A percentile compares a stretch with the other conserved stretches of the same genome.
phyloP scores from a whole-genome alignment of 2,888 invertebrate species.

The Melanophora roralis region DNA sequence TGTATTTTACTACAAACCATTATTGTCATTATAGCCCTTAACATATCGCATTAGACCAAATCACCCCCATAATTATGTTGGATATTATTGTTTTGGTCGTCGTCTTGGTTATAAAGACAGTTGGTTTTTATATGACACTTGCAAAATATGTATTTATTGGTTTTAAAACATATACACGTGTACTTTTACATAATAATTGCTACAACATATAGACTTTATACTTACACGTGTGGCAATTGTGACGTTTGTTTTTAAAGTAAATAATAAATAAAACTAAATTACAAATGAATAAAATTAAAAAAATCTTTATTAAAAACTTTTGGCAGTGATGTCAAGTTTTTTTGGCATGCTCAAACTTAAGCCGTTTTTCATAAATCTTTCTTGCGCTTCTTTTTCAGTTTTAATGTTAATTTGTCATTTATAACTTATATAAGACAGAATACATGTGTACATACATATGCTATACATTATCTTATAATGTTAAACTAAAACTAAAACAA shows the following conservation, averaged over 20 bases:
- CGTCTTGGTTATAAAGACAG: background rate
- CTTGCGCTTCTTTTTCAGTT: too few species aligned
- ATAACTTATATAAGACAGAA: background rate
- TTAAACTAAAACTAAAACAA: conserved; percentile 3
- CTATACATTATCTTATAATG: conserved; percentile 26
- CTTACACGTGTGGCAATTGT: too few species aligned
- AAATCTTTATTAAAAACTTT: too few species aligned
- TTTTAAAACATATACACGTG: background rate
- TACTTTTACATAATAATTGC: background rate
- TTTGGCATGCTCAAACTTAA: too few species aligned
- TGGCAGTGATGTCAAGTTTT: too few species aligned
- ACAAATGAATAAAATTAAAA: too few species aligned
- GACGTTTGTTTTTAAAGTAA: too few species aligned
- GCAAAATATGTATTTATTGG: background rate
- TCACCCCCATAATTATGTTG: conserved; percentile 55
- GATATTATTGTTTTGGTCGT: background rate
- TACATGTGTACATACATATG: too few species aligned
- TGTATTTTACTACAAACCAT: conserved; percentile 25
- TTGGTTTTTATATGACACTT: background rate
- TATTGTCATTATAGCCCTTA: conserved; percentile 69
- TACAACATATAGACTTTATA: background rate
- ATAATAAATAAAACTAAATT: too few species aligned
- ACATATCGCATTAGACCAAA: conserved; percentile 70
- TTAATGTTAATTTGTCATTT: background rate
- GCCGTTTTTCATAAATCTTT: too few species aligned